Percentiles rank a stretch among this genome's conserved stretches.
Conservation (phyloP, 1,140 invertebrate genomes). For the Drosophila pallidifrons region DNA sequence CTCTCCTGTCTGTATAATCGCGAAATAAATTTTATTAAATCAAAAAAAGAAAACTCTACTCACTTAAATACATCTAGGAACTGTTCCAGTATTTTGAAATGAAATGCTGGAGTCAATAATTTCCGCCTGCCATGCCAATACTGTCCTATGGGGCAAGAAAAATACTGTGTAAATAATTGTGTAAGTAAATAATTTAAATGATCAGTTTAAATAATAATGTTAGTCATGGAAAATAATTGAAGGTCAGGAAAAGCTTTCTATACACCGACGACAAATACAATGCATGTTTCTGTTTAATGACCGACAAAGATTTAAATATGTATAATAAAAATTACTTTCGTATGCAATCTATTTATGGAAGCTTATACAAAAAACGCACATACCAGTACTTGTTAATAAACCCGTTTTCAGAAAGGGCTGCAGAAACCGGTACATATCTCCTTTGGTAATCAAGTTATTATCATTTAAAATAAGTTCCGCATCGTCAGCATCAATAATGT, state of each 20-base stretch:
- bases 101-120: slow-evolving; percentile 94
- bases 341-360: neutral
- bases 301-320: too few species aligned
- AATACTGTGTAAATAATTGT: neutral
- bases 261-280: too few species aligned
- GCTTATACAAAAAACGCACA: slow-evolving; percentile 2
- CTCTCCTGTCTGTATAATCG: slow-evolving; percentile 78
- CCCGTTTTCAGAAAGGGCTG: slow-evolving; percentile 89
- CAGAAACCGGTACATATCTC: slow-evolving; percentile 85
- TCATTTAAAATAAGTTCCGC: slow-evolving; percentile 56
- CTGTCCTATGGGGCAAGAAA: slow-evolving; percentile 44
- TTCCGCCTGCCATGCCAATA: slow-evolving; percentile 93
- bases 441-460: slow-evolving; percentile 57
- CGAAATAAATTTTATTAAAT: neutral
- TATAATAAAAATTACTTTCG: too few species aligned
- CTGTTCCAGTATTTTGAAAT: slow-evolving; percentile 93
- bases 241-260: too few species aligned
- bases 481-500: slow-evolving; percentile 61
- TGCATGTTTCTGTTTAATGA: too few species aligned
- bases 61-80: slow-evolving; percentile 90
- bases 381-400: slow-evolving; percentile 88
- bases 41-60: slow-evolving; percentile 40
- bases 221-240: too few species aligned
- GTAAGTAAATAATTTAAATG: neutral
- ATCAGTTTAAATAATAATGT: neutral